Evolutionary conservation across 2,888 invertebrate genomes (phyloP), one percentile per base, ranked within the genome.

Genomic region (Drosophila yooni): DNA sequence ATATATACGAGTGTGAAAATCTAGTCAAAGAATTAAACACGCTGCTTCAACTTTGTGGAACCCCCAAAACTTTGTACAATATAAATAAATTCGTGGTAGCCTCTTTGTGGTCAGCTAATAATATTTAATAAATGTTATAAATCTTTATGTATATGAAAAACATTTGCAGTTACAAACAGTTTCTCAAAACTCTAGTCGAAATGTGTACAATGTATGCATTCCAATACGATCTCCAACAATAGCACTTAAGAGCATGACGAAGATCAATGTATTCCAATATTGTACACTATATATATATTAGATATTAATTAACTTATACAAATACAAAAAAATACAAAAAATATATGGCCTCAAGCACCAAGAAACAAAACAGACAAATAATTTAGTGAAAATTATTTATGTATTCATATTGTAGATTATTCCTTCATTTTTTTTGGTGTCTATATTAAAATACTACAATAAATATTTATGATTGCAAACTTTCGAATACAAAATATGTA

Each of bases 1-100:
- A 81, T 81, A 66, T 54, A 70, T 78, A 76, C 76, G 87, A 90
- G 87, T 87, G 87, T 87, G 78, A 83, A 81, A 84, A 74, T 81
- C 87, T 87, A 87, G 87, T 87, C 87, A 88, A 86, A 82, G 73
- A 60, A 58, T 72, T 21, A 27, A 27, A 40, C 70, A 73, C 79
- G 56, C 69, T 70, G 59, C 70, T 36, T 63, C 15, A 25, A 46
- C 38, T 61, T 46, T 60, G n/a, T 61, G 63, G 57, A 61, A 62
- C 53, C 43, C 58, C 36, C 56, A 65, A 52, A 59, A 8, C 25
- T 15, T 52, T 82, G 73, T 88, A 36, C 11, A 54, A 27, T 27
- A 67, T 29, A 71, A 48, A 72, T 58, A 25, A 25, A 72, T 60
- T 51, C 43, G 53, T 50, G 60, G 43, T 15, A 40, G 21, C 40